Conservation (phyloP, 2,797 vertebrate species). For the Diceros bicornis region DNA sequence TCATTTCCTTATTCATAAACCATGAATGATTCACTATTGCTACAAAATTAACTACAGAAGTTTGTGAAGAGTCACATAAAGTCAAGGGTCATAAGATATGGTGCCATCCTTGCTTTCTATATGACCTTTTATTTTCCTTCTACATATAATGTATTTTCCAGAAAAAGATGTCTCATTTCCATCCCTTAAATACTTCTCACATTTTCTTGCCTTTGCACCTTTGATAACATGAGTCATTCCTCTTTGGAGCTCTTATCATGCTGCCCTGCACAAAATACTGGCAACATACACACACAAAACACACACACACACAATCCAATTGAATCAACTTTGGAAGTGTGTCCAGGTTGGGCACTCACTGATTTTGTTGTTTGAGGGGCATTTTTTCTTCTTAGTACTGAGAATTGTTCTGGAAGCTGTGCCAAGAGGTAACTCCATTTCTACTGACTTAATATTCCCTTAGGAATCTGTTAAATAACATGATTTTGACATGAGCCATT, state of each 20-base stretch:
- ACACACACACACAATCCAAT: neutral
- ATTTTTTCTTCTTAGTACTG: neutral
- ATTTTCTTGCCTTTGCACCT: slow-evolving; percentile 10
- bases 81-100: neutral
- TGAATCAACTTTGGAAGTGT: neutral
- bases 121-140: neutral
- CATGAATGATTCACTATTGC: neutral
- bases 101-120: neutral
- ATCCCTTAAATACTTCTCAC: neutral
- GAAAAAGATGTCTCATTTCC: neutral
- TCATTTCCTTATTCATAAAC: slow-evolving; percentile 40
- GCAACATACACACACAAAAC: neutral
- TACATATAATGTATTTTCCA: neutral
- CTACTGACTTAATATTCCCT: neutral
- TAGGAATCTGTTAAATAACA: neutral
- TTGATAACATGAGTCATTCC: neutral
- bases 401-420: neutral
- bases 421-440: neutral
- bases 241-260: neutral
- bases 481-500: neutral
- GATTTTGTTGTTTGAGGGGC: neutral
- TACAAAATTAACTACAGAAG: neutral
- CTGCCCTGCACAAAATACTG: neutral
- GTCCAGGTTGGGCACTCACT: neutral
- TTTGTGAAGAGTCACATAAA: neutral